phyloP scores from a whole-genome alignment of 2,113 vertebrate genomes.

The Osmerus mordax region DNA sequence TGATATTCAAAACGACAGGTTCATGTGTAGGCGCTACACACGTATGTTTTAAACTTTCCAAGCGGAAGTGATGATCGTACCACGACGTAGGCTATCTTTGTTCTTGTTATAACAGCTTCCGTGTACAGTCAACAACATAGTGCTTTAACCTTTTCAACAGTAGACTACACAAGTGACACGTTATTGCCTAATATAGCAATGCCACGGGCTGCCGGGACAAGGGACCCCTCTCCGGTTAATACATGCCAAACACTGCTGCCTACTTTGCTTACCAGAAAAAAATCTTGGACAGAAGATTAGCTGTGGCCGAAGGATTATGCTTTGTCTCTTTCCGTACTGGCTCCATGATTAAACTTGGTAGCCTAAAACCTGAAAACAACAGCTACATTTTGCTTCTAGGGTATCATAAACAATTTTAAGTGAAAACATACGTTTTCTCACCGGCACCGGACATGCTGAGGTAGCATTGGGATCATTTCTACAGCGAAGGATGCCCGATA shows the following conservation, averaged over 20 bases:
- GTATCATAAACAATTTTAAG: slow-evolving; percentile 2
- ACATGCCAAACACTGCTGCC: slow-evolving; percentile 50
- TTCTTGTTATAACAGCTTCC: no score
- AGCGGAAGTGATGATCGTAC: background rate
- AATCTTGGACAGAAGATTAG: slow-evolving; percentile 72
- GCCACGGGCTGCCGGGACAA: background rate
- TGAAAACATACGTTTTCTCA: background rate
- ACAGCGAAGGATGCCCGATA: no score
- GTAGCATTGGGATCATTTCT: no score
- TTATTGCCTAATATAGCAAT: background rate
- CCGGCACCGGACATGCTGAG: background rate
- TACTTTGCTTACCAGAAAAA: slow-evolving; percentile 73
- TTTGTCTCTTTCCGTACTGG: slow-evolving; percentile 49
- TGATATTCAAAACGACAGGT: no score
- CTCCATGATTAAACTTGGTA: slow-evolving; percentile 51
- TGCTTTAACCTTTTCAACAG: no score
- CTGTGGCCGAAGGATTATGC: slow-evolving; percentile 67
- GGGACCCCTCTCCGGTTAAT: slow-evolving; percentile 31
- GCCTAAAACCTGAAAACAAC: slow-evolving; percentile 26
- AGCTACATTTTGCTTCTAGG: slow-evolving; percentile 5
- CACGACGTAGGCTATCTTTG: background rate
- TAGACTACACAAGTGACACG: background rate
- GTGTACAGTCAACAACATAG: no score
- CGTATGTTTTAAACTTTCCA: background rate
- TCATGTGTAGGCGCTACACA: no score